Percentiles rank a stretch among this genome's conserved stretches.
Conservation (phyloP, 1,140 invertebrate genomes). For the Hycleus cichorii region DNA sequence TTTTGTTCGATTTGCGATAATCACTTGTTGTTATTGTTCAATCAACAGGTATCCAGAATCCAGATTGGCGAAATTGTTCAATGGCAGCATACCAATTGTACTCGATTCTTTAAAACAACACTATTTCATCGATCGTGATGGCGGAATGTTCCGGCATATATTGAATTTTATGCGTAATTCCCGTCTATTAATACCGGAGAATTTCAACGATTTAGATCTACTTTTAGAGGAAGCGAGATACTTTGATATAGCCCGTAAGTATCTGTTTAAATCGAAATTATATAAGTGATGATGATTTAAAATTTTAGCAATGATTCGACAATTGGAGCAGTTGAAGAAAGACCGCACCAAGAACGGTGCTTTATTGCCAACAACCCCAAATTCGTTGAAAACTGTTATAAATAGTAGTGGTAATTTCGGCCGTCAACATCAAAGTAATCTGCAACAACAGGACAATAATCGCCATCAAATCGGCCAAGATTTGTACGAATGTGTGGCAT, state of each 20-base stretch:
- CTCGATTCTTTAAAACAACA: slow-evolving; percentile 95
- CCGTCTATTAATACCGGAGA: slow-evolving; percentile 74
- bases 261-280: neutral
- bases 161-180: slow-evolving; percentile 93
- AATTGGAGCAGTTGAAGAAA: slow-evolving; percentile 69
- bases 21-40: slow-evolving; percentile 29
- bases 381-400: slow-evolving; percentile 16
- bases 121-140: slow-evolving; percentile 95
- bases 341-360: slow-evolving; percentile 57
- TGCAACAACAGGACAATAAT: slow-evolving; percentile 22
- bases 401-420: slow-evolving; percentile 25
- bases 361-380: slow-evolving; percentile 35
- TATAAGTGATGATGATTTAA: neutral
- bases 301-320: slow-evolving; percentile 60
- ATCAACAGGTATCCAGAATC: slow-evolving; percentile 80
- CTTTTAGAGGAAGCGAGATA: slow-evolving; percentile 88
- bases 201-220: slow-evolving; percentile 82
- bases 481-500: slow-evolving; percentile 72
- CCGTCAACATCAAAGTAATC: slow-evolving; percentile 11
- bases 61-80: slow-evolving; percentile 85
- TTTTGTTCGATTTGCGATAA: too few species aligned
- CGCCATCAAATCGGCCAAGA: slow-evolving; percentile 34
- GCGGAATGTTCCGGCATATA: slow-evolving; percentile 92
- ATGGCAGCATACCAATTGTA: slow-evolving; percentile 94
- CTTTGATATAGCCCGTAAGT: slow-evolving; percentile 85